A percentile compares a stretch with the other conserved stretches of the same genome.
Evolutionary conservation across 2,797 vertebrate genomes (phyloP).

Genomic region (Acipenser oxyrinchus): DNA sequence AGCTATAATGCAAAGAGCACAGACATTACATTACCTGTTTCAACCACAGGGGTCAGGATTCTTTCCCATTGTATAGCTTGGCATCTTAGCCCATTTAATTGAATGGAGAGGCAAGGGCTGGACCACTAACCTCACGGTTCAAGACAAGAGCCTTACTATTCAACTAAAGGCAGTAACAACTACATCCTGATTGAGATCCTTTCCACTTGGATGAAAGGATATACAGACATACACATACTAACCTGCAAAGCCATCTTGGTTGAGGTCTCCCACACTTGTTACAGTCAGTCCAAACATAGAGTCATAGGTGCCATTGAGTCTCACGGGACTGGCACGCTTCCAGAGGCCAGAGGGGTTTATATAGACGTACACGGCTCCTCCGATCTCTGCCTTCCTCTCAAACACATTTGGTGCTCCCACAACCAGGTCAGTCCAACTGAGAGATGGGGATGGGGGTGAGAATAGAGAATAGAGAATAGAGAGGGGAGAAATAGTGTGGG

Average conservation of each 20-base stretch:
- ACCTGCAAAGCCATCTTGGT: conserved; percentile 85
- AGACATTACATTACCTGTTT: no score
- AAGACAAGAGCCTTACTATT: no score
- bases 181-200: background rate
- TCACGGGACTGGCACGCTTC: conserved; percentile 66
- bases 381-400: conserved; percentile 82
- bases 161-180: no score
- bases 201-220: background rate
- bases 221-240: conserved; percentile 9
- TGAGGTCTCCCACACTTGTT: conserved; percentile 71
- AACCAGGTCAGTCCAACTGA: conserved; percentile 82
- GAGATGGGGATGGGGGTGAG: background rate
- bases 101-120: background rate
- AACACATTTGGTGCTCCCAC: conserved; percentile 91
- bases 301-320: conserved; percentile 79
- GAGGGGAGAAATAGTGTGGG: background rate
- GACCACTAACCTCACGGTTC: no score
- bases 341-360: conserved; percentile 77
- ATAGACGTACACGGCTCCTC: conserved; percentile 88
- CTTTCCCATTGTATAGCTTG: no score
- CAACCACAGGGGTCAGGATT: no score
- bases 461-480: background rate
- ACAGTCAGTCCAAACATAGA: conserved; percentile 88
- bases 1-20: no score
- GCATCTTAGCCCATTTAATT: background rate